Percentiles rank a stretch among this genome's conserved stretches.
These are phyloP conservation scores for Pygocentrus nattereri DNA, from an alignment of 2,797 vertebrate genomes.

Conservation along the genomic window DNA sequence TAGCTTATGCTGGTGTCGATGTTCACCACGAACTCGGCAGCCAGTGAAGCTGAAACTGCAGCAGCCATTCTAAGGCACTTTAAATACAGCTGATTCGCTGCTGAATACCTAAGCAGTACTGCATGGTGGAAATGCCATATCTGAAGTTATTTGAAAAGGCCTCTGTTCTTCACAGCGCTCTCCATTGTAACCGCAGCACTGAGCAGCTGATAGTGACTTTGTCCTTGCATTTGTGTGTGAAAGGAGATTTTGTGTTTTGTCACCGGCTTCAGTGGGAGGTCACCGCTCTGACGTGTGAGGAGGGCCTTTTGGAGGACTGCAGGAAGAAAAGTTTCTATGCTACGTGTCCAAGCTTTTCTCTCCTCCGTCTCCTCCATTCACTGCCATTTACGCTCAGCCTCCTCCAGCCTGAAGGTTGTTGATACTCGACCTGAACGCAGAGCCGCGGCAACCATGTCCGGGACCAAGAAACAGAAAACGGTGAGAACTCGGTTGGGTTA, in stretches of 20 bases:
- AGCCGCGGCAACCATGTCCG: constrained; percentile 50
- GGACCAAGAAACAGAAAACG: constrained; percentile 58
- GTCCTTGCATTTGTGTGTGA: neutral
- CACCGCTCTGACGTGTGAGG: constrained; percentile 12
- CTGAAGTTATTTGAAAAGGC: neutral
- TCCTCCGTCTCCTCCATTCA: constrained; percentile 43
- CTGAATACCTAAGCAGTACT: no score
- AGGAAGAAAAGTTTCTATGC: constrained; percentile 65
- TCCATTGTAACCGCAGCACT: neutral
- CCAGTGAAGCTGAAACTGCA: neutral
- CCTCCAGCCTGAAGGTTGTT: neutral
- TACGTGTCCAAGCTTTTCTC: constrained; percentile 87
- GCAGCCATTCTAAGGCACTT: no score
- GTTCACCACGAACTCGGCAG: neutral
- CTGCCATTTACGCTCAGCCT: constrained; percentile 61
- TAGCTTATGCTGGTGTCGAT: neutral
- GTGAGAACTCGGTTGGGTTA: constrained; percentile 28
- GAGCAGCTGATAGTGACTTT: neutral
- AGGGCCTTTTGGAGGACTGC: constrained; percentile 28
- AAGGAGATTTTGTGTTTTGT: neutral
- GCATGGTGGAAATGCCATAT: neutral
- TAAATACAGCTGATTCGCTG: no score
- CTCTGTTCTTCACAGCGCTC: neutral
- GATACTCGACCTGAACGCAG: neutral
- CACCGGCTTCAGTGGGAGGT: neutral